These are phyloP conservation scores for Ochropleura leucogaster DNA, from an alignment of 2,888 invertebrate species.

Conservation along the genomic window DNA sequence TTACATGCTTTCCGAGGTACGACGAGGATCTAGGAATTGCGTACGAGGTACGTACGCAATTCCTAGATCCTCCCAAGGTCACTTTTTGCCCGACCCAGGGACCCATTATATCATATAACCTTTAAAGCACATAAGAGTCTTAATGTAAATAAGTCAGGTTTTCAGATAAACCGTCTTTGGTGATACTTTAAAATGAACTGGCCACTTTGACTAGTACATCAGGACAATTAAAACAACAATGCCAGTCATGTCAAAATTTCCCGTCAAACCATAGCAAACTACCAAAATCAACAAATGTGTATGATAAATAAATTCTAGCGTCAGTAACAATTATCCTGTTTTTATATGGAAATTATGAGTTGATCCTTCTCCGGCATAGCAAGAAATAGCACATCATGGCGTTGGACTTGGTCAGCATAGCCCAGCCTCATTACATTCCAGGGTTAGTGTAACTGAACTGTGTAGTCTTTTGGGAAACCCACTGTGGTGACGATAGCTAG, in stretches of 20 bases:
- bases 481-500: neutral
- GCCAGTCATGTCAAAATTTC: conserved; percentile 52
- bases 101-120: neutral
- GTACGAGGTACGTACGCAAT: too few relatives aligned
- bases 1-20: too few relatives aligned
- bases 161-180: conserved; percentile 4
- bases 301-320: conserved; percentile 50
- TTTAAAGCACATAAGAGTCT: neutral
- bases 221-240: conserved; percentile 33
- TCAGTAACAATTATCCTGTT: conserved; percentile 45
- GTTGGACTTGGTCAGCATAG: conserved; percentile 91
- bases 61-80: too few relatives aligned
- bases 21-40: too few relatives aligned
- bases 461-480: conserved; percentile 8
- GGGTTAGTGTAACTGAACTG: conserved; percentile 89
- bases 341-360: conserved; percentile 75
- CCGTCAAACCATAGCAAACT: conserved; percentile 59
- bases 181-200: conserved; percentile 10
- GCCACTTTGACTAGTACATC: conserved; percentile 10
- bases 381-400: conserved; percentile 78
- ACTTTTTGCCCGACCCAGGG: too few relatives aligned
- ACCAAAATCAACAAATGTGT: conserved; percentile 67
- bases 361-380: conserved; percentile 55
- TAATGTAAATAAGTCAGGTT: neutral
- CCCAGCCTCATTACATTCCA: conserved; percentile 94